These are phyloP conservation scores for Noturus placidus DNA, from an alignment of 2,113 vertebrate genomes.

Conservation along the genomic window DNA sequence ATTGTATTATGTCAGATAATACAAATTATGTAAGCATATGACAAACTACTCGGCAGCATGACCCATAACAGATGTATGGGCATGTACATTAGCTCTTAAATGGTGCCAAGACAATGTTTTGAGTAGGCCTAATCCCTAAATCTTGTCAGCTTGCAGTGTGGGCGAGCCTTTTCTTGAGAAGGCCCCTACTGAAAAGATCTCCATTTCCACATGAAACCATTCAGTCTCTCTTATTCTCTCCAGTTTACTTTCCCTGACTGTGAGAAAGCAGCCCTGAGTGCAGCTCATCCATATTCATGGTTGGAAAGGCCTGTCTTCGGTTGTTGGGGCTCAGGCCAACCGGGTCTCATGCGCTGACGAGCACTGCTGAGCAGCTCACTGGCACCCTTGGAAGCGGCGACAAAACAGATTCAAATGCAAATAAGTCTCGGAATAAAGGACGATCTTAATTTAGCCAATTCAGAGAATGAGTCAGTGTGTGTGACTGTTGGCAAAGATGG, in stretches of 20 bases:
- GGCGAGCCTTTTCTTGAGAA: slow-evolving; percentile 57
- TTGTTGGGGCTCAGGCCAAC: slow-evolving; percentile 36
- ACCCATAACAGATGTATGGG: slow-evolving; percentile 48
- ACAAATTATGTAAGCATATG: neutral
- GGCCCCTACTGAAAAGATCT: slow-evolving; percentile 65
- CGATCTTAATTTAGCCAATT: slow-evolving; percentile 67
- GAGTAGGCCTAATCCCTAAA: slow-evolving; percentile 67
- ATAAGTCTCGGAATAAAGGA: slow-evolving; percentile 66
- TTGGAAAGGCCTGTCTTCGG: slow-evolving; percentile 39
- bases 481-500: slow-evolving; percentile 61
- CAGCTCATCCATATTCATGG: slow-evolving; percentile 74
- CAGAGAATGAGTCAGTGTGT: slow-evolving; percentile 55
- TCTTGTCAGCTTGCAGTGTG: slow-evolving; percentile 67
- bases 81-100: slow-evolving; percentile 53
- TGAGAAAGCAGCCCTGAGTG: slow-evolving; percentile 70
- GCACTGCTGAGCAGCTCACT: slow-evolving; percentile 64
- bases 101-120: slow-evolving; percentile 58
- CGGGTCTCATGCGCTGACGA: slow-evolving; percentile 45
- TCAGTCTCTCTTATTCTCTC: slow-evolving; percentile 57
- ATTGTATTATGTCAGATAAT: too few relatives aligned
- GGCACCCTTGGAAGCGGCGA: slow-evolving; percentile 70
- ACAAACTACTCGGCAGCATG: neutral
- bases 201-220: slow-evolving; percentile 71
- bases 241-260: slow-evolving; percentile 70
- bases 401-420: slow-evolving; percentile 77